phyloP scores from a whole-genome alignment of 2,888 invertebrate genomes.

The Rugalucina vietnamica region DNA sequence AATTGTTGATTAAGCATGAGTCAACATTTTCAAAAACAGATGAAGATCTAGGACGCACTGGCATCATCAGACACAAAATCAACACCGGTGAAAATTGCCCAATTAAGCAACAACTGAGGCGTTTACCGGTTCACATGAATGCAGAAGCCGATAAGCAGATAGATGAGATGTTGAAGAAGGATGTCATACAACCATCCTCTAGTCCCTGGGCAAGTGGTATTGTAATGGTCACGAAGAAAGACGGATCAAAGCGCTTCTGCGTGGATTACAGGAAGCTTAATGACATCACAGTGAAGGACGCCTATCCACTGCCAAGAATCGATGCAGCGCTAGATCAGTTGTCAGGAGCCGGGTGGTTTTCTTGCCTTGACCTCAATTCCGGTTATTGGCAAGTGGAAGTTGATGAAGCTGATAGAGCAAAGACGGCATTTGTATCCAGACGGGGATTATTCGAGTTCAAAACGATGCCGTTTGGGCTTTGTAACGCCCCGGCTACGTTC shows the following conservation, averaged over 20 bases:
- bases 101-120: background rate
- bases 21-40: background rate
- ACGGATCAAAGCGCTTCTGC: background rate
- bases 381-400: conserved; percentile 61
- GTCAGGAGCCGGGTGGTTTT: conserved; percentile 40
- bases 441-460: conserved; percentile 51
- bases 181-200: background rate
- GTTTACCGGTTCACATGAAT: background rate
- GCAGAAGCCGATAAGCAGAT: background rate
- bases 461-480: too few relatives aligned
- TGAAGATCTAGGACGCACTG: background rate
- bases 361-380: conserved; percentile 46
- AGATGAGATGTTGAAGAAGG: background rate
- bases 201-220: conserved; percentile 7
- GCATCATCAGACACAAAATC: conserved; percentile 8
- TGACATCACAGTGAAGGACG: background rate
- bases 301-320: background rate
- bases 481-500: too few relatives aligned
- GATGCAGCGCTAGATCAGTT: background rate
- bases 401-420: conserved; percentile 31
- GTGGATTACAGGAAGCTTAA: background rate
- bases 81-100: background rate
- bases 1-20: background rate
- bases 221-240: background rate
- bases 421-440: conserved; percentile 44